These are phyloP conservation scores for Cyprinodon tularosa DNA, from an alignment of 2,113 vertebrate species.

Conservation along the genomic window DNA sequence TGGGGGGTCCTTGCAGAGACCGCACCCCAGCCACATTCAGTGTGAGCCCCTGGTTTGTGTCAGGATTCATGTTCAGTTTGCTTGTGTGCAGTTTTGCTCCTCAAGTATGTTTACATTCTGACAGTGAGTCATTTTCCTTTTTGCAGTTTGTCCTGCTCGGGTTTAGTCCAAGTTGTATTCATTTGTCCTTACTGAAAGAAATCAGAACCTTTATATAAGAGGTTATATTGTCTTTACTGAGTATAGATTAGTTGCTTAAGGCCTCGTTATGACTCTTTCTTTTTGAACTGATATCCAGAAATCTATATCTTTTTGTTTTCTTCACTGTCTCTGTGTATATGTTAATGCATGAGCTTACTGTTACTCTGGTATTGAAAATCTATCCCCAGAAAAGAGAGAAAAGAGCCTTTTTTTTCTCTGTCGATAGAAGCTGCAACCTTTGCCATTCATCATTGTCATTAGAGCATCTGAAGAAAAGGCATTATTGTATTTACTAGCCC, in stretches of 20 bases:
- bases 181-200: conserved; percentile 59
- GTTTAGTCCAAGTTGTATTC: conserved; percentile 60
- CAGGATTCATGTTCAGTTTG: conserved; percentile 19
- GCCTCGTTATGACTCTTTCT: background rate
- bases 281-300: background rate
- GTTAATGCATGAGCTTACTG: background rate
- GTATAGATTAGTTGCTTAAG: background rate
- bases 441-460: conserved; percentile 45
- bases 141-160: conserved; percentile 68
- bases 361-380: conserved; percentile 21
- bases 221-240: conserved; percentile 13
- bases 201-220: conserved; percentile 24
- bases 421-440: conserved; percentile 24
- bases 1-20: too few species aligned
- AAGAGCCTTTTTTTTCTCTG: conserved; percentile 7
- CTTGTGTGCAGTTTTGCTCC: conserved; percentile 6
- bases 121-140: conserved; percentile 74
- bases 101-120: conserved; percentile 54
- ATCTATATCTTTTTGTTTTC: conserved; percentile 5
- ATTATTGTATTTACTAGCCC: conserved; percentile 35
- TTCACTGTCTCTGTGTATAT: conserved; percentile 1
- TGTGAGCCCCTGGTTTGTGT: background rate
- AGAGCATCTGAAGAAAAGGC: conserved; percentile 24
- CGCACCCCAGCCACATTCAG: too few species aligned
- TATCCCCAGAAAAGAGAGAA: conserved; percentile 19